Percentiles rank a stretch among this genome's conserved stretches.
phyloP scores from a whole-genome alignment of 2,888 invertebrate species.

The Cabera pusaria region DNA sequence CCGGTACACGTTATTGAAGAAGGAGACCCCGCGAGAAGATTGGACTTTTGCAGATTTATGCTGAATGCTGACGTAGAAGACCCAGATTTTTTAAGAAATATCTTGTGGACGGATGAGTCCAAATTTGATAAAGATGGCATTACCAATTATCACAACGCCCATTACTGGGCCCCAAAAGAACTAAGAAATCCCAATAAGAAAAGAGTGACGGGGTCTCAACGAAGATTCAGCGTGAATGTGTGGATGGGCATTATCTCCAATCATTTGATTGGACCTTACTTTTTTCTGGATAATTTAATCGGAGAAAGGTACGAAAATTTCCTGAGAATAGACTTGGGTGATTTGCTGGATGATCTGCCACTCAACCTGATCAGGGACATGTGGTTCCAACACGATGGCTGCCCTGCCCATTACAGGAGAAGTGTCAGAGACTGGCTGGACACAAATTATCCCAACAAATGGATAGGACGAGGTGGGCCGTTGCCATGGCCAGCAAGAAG shows the following conservation, averaged over 20 bases:
- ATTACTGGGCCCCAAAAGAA: constrained; percentile 34
- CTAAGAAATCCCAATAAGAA: constrained; percentile 35
- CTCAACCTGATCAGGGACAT: constrained; percentile 19
- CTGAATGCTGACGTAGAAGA: constrained; percentile 35
- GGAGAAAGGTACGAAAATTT: constrained; percentile 36
- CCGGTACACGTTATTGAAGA: constrained; percentile 7
- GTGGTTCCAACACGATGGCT: constrained; percentile 33
- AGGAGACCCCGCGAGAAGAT: constrained; percentile 17
- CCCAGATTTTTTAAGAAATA: constrained; percentile 26
- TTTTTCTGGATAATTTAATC: constrained; percentile 36
- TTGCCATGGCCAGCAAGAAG: constrained; percentile 6
- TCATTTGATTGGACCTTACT: constrained; percentile 34
- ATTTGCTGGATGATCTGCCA: too few species aligned
- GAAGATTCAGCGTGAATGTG: constrained; percentile 35
- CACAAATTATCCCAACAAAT: background rate
- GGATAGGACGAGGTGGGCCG: constrained; percentile 8
- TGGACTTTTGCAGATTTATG: constrained; percentile 38
- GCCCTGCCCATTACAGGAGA: constrained; percentile 31
- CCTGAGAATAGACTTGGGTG: constrained; percentile 9
- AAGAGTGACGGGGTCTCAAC: constrained; percentile 32
- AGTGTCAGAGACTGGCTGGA: constrained; percentile 30
- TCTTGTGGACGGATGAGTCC: constrained; percentile 28
- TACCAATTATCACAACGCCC: constrained; percentile 34
- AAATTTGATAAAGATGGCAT: constrained; percentile 37
- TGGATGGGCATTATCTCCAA: constrained; percentile 37